Conservation (phyloP, 1,140 invertebrate genomes). For the Cyclina sinensis region DNA sequence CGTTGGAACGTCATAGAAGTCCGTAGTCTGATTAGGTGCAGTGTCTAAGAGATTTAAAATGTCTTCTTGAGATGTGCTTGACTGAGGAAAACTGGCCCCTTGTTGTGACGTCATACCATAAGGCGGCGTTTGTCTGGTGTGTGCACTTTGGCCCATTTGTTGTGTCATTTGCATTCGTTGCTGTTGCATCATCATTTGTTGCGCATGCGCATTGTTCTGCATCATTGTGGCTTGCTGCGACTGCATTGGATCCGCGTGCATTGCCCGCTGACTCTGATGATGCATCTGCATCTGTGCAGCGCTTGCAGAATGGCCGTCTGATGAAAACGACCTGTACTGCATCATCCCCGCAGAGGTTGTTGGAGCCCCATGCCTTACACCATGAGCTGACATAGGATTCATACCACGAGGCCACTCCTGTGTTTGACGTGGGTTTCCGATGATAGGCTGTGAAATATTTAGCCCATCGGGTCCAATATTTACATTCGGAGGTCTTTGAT, state of each 20-base stretch:
- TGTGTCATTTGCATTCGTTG: conserved; percentile 81
- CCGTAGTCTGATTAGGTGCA: conserved; percentile 77
- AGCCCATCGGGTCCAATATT: conserved; percentile 87
- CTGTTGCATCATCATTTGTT: conserved; percentile 84
- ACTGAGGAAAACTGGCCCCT: conserved; percentile 41
- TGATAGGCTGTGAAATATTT: conserved; percentile 85
- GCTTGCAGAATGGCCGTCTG: conserved; percentile 60
- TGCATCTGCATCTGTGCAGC: conserved; percentile 71
- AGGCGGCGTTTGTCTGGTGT: conserved; percentile 62
- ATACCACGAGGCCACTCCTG: conserved; percentile 71
- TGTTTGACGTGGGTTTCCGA: conserved; percentile 71
- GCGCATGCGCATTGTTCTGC: conserved; percentile 74
- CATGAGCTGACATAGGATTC: conserved; percentile 57
- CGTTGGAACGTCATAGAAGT: conserved; percentile 75
- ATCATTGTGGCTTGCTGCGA: conserved; percentile 74
- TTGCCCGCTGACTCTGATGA: conserved; percentile 67
- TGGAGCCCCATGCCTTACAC: conserved; percentile 60
- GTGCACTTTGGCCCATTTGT: conserved; percentile 68
- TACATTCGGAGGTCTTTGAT: conserved; percentile 87
- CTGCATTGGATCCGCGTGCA: conserved; percentile 75
- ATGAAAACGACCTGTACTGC: conserved; percentile 74
- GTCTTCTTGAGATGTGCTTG: conserved; percentile 77
- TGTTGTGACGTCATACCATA: conserved; percentile 50
- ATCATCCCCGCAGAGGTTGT: conserved; percentile 72
- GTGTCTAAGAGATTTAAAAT: conserved; percentile 82